These are phyloP conservation scores for Tethya wilhelma DNA, from an alignment of 37 sponge, comb jelly and placozoan species.

Conservation along the genomic window DNA sequence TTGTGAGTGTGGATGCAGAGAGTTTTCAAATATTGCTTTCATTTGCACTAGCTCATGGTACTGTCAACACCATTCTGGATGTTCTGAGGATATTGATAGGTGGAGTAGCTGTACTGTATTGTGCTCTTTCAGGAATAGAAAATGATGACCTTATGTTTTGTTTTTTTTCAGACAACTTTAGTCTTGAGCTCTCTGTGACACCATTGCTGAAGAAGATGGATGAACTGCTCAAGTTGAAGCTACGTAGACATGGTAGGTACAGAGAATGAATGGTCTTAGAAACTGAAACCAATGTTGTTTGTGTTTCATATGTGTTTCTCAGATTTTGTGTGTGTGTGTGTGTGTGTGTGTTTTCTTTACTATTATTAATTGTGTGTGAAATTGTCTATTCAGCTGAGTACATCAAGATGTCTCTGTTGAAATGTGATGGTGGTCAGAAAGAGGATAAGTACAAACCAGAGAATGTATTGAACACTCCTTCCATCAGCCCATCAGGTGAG, in stretches of 20 bases:
- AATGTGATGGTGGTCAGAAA: conserved; percentile 50
- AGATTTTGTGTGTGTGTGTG: neutral
- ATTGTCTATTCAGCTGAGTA: conserved; percentile 27
- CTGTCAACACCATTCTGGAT: conserved; percentile 69
- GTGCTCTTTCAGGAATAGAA: neutral
- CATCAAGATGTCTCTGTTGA: conserved; percentile 42
- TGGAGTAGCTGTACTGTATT: conserved; percentile 15
- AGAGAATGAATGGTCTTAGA: neutral
- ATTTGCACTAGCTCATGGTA: conserved; percentile 72
- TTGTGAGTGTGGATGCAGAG: conserved; percentile 31
- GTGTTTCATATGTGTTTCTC: neutral
- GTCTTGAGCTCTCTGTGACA: conserved; percentile 20
- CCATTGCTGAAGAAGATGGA: conserved; percentile 51
- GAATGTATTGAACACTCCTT: conserved; percentile 15
- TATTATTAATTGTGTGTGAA: too few relatives aligned
- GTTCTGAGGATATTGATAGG: conserved; percentile 49
- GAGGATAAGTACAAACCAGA: conserved; percentile 29
- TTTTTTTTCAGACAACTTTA: conserved; percentile 38
- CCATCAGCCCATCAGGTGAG: conserved; percentile 1
- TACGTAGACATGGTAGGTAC: conserved; percentile 39
- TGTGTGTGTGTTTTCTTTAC: neutral
- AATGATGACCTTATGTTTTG: too few relatives aligned
- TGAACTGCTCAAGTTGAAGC: conserved; percentile 27
- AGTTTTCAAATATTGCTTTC: conserved; percentile 42
- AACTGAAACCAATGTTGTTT: neutral